Percentiles rank a stretch among this genome's conserved stretches.
phyloP scores from a whole-genome alignment of 2,797 vertebrate species.

The Myoxocephalus aenaeus region DNA sequence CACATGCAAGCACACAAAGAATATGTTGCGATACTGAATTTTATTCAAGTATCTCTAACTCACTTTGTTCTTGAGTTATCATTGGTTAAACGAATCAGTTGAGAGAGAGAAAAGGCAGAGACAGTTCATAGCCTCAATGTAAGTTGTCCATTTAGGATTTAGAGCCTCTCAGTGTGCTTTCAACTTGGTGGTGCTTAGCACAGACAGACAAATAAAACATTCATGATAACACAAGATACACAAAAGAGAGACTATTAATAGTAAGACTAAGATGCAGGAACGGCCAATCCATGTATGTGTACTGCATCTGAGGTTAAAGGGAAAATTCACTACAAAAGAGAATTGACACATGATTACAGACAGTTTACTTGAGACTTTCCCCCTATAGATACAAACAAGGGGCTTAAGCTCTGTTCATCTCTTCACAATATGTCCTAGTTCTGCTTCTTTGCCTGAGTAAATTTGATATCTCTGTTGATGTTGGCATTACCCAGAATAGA shows the following conservation, averaged over 20 bases:
- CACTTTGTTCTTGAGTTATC: slow-evolving; percentile 76
- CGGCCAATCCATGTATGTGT: slow-evolving; percentile 43
- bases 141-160: slow-evolving; percentile 61
- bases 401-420: slow-evolving; percentile 17
- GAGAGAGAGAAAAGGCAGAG: slow-evolving; percentile 71
- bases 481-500: slow-evolving; percentile 10
- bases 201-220: slow-evolving; percentile 63
- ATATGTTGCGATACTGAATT: slow-evolving; percentile 80
- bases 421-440: slow-evolving; percentile 1
- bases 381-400: slow-evolving; percentile 9
- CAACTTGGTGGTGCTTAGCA: slow-evolving; percentile 66
- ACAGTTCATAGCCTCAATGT: slow-evolving; percentile 69
- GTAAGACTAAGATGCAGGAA: slow-evolving; percentile 77
- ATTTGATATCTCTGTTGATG: slow-evolving; percentile 13
- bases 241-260: slow-evolving; percentile 63
- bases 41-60: slow-evolving; percentile 85
- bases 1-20: slow-evolving; percentile 31
- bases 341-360: slow-evolving; percentile 29
- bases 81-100: slow-evolving; percentile 74
- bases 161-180: slow-evolving; percentile 75
- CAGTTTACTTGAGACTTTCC: slow-evolving; percentile 3
- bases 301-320: slow-evolving; percentile 63
- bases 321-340: slow-evolving; percentile 44
- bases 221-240: slow-evolving; percentile 65
- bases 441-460: slow-evolving; percentile 34